A percentile compares a stretch with the other conserved stretches of the same genome.
Conservation (phyloP, 1,140 invertebrate species). For the Drosophila triauraria region DNA sequence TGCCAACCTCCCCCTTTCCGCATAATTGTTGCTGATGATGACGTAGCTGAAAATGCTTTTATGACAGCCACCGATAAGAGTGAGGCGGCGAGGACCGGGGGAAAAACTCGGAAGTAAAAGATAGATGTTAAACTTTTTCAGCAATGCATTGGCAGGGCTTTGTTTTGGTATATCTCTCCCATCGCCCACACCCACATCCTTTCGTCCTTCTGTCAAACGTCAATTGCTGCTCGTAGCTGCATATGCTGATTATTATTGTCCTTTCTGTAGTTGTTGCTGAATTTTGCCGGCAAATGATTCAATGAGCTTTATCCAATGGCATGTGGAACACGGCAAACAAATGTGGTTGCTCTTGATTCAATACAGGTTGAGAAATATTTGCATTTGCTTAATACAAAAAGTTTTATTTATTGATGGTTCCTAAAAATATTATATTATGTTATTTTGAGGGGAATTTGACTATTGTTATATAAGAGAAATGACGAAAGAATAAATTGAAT, state of each 20-base stretch:
- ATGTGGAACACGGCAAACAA: constrained; percentile 44
- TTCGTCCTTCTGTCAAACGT: constrained; percentile 50
- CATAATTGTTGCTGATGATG: constrained; percentile 69
- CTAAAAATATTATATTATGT: too few species aligned
- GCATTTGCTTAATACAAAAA: background rate
- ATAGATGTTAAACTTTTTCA: constrained; percentile 72
- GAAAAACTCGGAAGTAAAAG: constrained; percentile 35
- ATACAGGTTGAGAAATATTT: constrained; percentile 13
- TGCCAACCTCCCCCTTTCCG: constrained; percentile 11
- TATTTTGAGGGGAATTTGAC: too few species aligned
- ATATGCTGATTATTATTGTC: constrained; percentile 66
- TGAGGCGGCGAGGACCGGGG: constrained; percentile 11
- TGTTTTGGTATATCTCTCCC: constrained; percentile 14
- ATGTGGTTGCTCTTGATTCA: constrained; percentile 19
- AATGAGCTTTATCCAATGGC: constrained; percentile 67
- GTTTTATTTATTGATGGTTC: too few species aligned
- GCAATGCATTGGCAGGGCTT: constrained; percentile 70
- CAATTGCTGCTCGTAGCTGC: constrained; percentile 57
- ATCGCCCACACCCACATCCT: constrained; percentile 11
- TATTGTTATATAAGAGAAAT: too few species aligned
- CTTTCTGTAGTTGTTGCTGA: constrained; percentile 22
- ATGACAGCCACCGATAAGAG: constrained; percentile 77
- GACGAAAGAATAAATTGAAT: too few species aligned
- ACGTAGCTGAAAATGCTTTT: constrained; percentile 73
- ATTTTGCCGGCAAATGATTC: constrained; percentile 57